Conservation (phyloP, 35 echinoderm and acorn worm species). For the Apostichopus parvimensis region DNA sequence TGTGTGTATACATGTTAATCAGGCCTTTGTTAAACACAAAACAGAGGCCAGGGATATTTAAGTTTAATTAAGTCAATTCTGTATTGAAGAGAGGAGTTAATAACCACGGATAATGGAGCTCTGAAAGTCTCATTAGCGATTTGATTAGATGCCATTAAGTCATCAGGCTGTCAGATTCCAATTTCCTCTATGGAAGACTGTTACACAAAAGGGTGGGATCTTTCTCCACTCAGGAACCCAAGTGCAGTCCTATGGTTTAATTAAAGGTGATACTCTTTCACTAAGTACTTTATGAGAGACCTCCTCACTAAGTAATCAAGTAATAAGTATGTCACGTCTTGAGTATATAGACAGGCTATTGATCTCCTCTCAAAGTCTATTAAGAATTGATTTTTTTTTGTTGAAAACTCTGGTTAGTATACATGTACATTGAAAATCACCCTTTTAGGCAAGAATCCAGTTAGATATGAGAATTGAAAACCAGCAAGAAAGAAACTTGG, state of each 20-base stretch:
- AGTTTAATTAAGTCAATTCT: conserved; percentile 21
- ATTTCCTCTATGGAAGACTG: conserved; percentile 11
- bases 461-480: too few species aligned
- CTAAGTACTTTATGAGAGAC: conserved; percentile 6
- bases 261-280: conserved; percentile 26
- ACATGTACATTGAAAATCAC: background rate
- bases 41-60: background rate
- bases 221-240: background rate
- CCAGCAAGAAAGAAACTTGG: too few species aligned
- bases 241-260: background rate
- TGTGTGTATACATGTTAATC: background rate
- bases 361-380: background rate
- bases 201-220: conserved; percentile 11
- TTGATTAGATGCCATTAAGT: conserved; percentile 46
- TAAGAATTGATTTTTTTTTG: background rate
- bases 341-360: background rate
- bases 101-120: conserved; percentile 11
- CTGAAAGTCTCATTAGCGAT: conserved; percentile 24
- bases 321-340: conserved; percentile 31
- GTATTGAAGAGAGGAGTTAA: background rate
- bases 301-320: conserved; percentile 21
- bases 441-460: too few species aligned
- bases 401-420: too few species aligned
- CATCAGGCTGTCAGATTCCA: conserved; percentile 28
- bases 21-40: background rate